Evolutionary conservation across 2,797 vertebrate species (phyloP).

Genomic region (Falco concolor): DNA sequence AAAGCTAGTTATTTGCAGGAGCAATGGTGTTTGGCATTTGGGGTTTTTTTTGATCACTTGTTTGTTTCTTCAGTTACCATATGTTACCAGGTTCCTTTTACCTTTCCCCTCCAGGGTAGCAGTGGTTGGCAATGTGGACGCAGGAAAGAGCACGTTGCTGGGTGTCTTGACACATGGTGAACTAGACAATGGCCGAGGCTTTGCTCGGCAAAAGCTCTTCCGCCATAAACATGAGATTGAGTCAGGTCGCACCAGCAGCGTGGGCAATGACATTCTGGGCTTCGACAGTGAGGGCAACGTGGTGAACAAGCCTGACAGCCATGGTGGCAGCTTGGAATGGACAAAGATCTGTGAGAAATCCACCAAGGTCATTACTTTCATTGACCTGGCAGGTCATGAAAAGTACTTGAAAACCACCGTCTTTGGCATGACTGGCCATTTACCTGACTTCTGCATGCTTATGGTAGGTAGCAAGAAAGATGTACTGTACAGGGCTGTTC

Average conservation of each 20-base stretch:
- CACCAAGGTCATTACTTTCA: conserved; percentile 96
- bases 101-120: conserved; percentile 82
- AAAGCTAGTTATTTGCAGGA: background rate
- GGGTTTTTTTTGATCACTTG: background rate
- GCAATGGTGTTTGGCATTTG: background rate
- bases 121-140: conserved; percentile 96
- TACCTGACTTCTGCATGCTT: conserved; percentile 98
- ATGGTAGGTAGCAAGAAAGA: conserved; percentile 80
- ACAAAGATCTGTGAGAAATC: conserved; percentile 98
- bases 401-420: conserved; percentile 98
- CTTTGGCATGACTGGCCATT: conserved; percentile 95
- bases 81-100: background rate
- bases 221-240: conserved; percentile 98
- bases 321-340: conserved; percentile 95
- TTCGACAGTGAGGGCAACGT: conserved; percentile 95
- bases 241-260: conserved; percentile 96
- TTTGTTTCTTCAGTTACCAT: background rate
- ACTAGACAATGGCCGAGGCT: conserved; percentile 95
- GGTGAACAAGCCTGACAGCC: conserved; percentile 95
- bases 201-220: conserved; percentile 97
- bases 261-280: conserved; percentile 97
- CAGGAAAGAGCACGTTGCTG: conserved; percentile 93
- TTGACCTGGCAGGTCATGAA: conserved; percentile 94
- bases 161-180: conserved; percentile 95
- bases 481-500: background rate